Evolutionary conservation across 2,113 vertebrate species (phyloP).

Genomic region (Ptilonorhynchus violaceus): DNA sequence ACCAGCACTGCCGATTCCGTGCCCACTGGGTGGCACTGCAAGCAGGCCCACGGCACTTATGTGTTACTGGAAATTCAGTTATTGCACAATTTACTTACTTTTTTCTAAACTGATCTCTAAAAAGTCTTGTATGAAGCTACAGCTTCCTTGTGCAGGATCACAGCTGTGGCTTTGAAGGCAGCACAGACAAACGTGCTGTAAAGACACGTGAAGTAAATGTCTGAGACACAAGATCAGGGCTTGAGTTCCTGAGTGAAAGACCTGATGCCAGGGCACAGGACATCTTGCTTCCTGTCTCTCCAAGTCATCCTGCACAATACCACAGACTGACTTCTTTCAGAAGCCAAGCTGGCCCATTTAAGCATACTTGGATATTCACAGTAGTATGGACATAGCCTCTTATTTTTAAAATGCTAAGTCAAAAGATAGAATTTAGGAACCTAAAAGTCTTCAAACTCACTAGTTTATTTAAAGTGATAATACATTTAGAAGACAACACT

Average conservation of each 20-base stretch:
- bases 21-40: conserved; percentile 66
- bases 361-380: neutral
- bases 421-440: neutral
- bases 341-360: neutral
- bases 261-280: neutral
- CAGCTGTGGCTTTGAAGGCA: neutral
- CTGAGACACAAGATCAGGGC: neutral
- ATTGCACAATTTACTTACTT: neutral
- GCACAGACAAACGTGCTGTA: neutral
- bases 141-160: neutral
- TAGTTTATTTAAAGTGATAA: neutral
- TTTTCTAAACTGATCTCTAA: neutral
- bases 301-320: neutral
- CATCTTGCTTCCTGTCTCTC: neutral
- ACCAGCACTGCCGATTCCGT: neutral
- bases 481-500: neutral
- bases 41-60: neutral
- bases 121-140: neutral
- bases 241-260: neutral
- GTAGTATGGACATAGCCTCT: neutral
- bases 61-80: no score
- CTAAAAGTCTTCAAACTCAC: neutral
- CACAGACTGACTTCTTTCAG: neutral
- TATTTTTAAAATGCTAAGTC: neutral
- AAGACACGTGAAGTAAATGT: neutral